phyloP scores from a whole-genome alignment of 2,113 vertebrate genomes.

The Silurus meridionalis region DNA sequence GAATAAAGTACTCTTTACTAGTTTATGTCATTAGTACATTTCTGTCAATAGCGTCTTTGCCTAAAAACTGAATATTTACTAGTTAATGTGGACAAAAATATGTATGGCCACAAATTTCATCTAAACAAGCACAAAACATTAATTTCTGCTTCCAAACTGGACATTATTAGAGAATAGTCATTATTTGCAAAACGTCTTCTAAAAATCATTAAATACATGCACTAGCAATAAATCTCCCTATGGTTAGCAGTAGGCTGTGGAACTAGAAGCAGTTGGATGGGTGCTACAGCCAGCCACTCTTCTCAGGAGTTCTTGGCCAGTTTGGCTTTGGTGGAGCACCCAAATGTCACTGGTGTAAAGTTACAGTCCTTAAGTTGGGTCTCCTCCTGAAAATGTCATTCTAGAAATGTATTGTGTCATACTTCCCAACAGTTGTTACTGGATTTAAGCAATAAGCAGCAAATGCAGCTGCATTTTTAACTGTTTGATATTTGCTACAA shows the following conservation, averaged over 20 bases:
- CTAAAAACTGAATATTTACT: not conserved
- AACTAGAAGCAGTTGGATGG: not conserved
- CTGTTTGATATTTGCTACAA: not conserved
- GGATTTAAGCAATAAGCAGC: not conserved
- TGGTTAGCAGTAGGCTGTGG: not conserved
- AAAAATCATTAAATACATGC: not conserved
- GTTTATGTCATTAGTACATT: not conserved
- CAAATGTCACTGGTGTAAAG: constrained; percentile 35
- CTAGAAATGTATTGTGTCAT: constrained; percentile 24
- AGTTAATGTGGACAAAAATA: not conserved
- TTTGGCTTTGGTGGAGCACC: constrained; percentile 1
- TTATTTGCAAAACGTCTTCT: not conserved
- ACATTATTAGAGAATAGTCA: not conserved
- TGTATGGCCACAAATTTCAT: not conserved
- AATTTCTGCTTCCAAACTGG: not conserved
- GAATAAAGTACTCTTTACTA: too few species aligned
- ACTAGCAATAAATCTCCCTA: not conserved
- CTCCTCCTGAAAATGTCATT: constrained; percentile 25
- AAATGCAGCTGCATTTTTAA: too few species aligned
- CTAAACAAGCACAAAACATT: not conserved
- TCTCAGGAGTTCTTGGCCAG: not conserved
- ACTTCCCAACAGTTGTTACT: not conserved
- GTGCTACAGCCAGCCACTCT: not conserved
- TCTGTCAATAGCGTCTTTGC: not conserved
- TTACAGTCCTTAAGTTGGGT: constrained; percentile 17